Evolutionary conservation across 2,797 vertebrate species (phyloP).

Genomic region (Brachymystax lenok): DNA sequence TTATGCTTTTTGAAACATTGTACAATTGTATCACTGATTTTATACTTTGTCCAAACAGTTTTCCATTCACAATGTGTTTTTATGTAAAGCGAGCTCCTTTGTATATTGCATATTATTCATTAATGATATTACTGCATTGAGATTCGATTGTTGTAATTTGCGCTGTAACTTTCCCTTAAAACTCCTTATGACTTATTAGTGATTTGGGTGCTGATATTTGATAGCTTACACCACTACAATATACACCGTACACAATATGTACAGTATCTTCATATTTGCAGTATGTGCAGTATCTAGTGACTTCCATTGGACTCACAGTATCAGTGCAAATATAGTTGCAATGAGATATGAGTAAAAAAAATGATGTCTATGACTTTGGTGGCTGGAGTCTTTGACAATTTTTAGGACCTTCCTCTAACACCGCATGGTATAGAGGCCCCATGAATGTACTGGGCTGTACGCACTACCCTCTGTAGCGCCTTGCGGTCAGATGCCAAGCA

Average conservation of each 20-base stretch:
- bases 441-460: too few relatives aligned
- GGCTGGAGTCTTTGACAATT: too few relatives aligned
- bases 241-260: background rate
- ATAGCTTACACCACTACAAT: background rate
- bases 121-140: background rate
- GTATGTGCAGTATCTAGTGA: background rate
- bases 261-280: background rate
- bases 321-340: background rate
- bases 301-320: background rate
- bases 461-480: too few relatives aligned
- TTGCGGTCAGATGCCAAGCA: too few relatives aligned
- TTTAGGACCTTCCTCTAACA: too few relatives aligned
- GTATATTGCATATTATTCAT: slow-evolving; percentile 7
- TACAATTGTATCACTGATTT: slow-evolving; percentile 28
- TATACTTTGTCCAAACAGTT: slow-evolving; percentile 9
- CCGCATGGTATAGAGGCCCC: too few relatives aligned
- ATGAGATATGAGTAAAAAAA: too few relatives aligned
- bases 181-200: background rate
- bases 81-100: background rate
- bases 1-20: slow-evolving; percentile 26
- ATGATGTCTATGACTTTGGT: too few relatives aligned
- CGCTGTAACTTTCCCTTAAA: background rate
- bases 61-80: background rate
- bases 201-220: background rate
- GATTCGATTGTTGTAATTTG: background rate